Base-by-base conservation (phyloP, 2,888 invertebrate genomes). In the Zygothrica quintamaculata region DNA sequence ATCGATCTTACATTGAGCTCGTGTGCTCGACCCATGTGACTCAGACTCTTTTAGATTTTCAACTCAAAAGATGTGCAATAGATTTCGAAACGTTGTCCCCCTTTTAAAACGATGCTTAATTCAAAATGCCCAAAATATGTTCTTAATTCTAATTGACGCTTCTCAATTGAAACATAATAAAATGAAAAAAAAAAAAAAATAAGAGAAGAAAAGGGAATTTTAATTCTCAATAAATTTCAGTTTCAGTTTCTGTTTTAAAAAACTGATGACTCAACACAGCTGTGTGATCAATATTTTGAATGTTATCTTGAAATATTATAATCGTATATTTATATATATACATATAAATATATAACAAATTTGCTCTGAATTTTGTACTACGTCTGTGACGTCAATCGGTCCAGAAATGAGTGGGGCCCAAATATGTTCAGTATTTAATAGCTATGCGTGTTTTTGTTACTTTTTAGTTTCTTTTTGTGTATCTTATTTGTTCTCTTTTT, bases 11-110 rank as follows among this genome's bases (percentile, higher is more conserved):
- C 37, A 55, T 48, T 60, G 60, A 65, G 65, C 66, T 78, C 84
- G 71, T 80, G 74, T 70, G 80, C 58, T 37, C 60, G 46, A 15
- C 51, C 65, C 65, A 80, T 84, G 77, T 78, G 77, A 84, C 60
- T 81, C 75, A 67, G 36, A 39, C n/a, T 33, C 15, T 16, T 48
- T 37, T 8, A 25, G 22, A 47, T 26, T 11, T 13, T 22, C 18
- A 22, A 22, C 47, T 29, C 26, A 31, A 25, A 29, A 31, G 46
- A 46, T n/a, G 29, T 29, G 29, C 29, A 29, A n/a, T n/a, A n/a
- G 29, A 29, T 29, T 7, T 2, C 29, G n/a, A 29, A 29, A 29
- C 26, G 26, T 29, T 29, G 3, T 29, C n/a, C 9, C 29, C n/a
- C n/a, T n/a, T n/a, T n/a, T n/a, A n/a, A n/a, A n/a, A n/a, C n/a